A percentile compares a stretch with the other conserved stretches of the same genome.
Conservation (phyloP, 2,113 vertebrate genomes). For the Steatornis caripensis region DNA sequence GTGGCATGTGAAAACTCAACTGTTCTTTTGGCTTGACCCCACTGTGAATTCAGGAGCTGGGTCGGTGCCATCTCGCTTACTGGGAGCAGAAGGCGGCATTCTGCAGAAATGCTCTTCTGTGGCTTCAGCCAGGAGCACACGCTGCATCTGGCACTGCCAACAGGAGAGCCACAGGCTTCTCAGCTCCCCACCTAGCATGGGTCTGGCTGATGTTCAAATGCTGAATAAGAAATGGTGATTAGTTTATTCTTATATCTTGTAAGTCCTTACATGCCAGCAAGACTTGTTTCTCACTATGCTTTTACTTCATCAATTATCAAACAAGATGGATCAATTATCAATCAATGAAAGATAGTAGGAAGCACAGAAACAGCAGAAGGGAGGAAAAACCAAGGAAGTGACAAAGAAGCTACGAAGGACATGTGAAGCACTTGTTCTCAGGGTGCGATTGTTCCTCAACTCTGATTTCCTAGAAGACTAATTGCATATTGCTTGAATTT, state of each 20-base stretch:
- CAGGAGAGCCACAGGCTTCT: neutral
- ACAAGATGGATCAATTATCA: neutral
- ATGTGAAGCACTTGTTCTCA: neutral
- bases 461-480: neutral
- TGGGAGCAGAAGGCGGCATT: neutral
- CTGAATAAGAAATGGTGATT: neutral
- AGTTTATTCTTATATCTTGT: neutral
- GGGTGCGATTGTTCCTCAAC: neutral
- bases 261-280: neutral
- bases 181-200: neutral
- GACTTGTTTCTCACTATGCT: neutral
- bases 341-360: neutral
- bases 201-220: neutral
- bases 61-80: fast-evolving
- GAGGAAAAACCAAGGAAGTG: neutral
- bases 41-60: fast-evolving
- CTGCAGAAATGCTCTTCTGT: neutral
- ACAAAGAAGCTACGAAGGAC: neutral
- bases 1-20: neutral
- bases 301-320: neutral
- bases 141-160: fast-evolving
- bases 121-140: fast-evolving
- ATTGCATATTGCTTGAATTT: neutral
- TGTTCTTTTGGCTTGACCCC: neutral
- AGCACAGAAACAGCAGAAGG: neutral